A percentile compares a stretch with the other conserved stretches of the same genome.
These are phyloP conservation scores for Saccopteryx leptura DNA, from an alignment of 2,113 vertebrate genomes.

Conservation along the genomic window DNA sequence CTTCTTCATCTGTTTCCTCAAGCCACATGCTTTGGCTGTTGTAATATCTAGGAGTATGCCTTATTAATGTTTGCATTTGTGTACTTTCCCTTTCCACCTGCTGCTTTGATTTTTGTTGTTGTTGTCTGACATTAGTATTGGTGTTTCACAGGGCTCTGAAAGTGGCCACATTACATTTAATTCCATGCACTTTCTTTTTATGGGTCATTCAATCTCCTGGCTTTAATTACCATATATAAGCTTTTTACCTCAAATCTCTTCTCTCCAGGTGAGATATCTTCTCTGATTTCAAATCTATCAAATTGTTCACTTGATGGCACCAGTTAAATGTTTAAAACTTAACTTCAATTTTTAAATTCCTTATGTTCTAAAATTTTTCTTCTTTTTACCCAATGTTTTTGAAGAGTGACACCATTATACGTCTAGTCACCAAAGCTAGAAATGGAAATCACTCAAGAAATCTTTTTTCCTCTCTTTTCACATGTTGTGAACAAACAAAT, in stretches of 20 bases:
- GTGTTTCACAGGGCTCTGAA: not conserved
- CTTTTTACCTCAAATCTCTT: not conserved
- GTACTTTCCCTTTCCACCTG: not conserved
- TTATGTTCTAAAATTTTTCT: slow-evolving; percentile 14
- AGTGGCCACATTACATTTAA: not conserved
- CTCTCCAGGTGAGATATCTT: not conserved
- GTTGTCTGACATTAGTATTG: not conserved
- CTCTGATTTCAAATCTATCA: not conserved
- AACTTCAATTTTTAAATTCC: not conserved
- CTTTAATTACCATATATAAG: not conserved
- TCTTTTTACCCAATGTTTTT: not conserved
- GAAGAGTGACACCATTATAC: not conserved
- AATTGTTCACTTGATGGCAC: not conserved
- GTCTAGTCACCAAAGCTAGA: not conserved
- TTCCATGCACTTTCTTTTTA: not conserved
- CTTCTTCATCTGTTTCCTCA: not conserved
- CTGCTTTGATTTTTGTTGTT: not conserved
- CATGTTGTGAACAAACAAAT: not conserved
- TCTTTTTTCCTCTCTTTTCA: not conserved
- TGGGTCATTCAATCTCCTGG: not conserved
- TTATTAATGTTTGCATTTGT: not conserved
- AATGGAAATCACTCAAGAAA: not conserved
- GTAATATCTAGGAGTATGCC: not conserved
- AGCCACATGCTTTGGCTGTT: not conserved
- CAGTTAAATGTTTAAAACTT: not conserved